Percentiles rank a stretch among this genome's conserved stretches.
Conservation (phyloP, 1,140 invertebrate species). For the Sarcophaga peregrina region DNA sequence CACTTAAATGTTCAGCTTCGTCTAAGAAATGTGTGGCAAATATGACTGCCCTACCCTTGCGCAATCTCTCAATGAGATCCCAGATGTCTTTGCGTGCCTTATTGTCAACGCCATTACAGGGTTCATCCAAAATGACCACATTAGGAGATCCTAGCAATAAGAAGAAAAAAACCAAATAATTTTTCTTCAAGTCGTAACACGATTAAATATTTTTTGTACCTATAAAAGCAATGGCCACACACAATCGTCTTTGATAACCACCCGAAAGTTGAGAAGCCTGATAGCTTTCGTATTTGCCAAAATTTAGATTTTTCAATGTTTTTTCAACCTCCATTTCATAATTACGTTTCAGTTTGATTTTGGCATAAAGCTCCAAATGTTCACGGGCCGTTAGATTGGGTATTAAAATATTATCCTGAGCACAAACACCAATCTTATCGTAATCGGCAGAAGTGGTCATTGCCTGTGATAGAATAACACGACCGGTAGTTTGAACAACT, state of each 20-base stretch:
- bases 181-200: not conserved
- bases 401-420: constrained; percentile 86
- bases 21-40: constrained; percentile 80
- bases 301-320: constrained; percentile 70
- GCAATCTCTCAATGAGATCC: constrained; percentile 77
- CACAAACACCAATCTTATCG: constrained; percentile 80
- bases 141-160: constrained; percentile 64
- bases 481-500: constrained; percentile 70
- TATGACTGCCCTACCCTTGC: constrained; percentile 75
- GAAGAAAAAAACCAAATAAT: not conserved
- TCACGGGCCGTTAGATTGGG: constrained; percentile 82
- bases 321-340: constrained; percentile 59
- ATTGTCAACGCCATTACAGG: constrained; percentile 84
- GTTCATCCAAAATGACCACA: constrained; percentile 87
- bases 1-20: constrained; percentile 76
- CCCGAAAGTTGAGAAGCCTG: constrained; percentile 72
- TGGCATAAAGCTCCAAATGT: constrained; percentile 82
- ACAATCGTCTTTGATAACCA: constrained; percentile 73
- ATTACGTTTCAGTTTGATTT: constrained; percentile 56
- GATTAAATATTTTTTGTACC: constrained; percentile 69
- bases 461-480: constrained; percentile 67
- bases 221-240: constrained; percentile 79
- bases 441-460: constrained; percentile 49
- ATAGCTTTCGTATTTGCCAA: constrained; percentile 70
- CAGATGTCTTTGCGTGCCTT: constrained; percentile 79